phyloP scores from a whole-genome alignment of 2,113 vertebrate species.

The Urocolius indicus region DNA sequence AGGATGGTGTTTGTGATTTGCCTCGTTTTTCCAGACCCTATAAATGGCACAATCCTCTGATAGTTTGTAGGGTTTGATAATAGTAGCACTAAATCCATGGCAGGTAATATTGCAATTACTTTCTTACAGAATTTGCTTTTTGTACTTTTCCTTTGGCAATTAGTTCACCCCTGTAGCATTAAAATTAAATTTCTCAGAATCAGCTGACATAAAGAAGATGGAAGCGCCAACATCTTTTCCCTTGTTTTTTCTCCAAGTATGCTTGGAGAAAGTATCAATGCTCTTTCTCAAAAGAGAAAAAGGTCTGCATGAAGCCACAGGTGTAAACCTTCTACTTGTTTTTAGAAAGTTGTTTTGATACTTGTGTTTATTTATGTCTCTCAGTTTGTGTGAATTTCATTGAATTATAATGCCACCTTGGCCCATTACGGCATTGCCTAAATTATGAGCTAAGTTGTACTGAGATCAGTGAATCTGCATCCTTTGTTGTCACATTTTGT shows the following conservation, averaged over 20 bases:
- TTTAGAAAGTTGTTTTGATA: neutral
- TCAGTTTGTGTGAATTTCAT: neutral
- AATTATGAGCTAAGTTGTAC: neutral
- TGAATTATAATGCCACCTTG: neutral
- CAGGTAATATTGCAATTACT: neutral
- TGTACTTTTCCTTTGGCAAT: neutral
- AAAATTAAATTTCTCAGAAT: neutral
- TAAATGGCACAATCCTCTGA: neutral
- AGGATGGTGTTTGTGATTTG: neutral
- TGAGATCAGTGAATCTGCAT: neutral
- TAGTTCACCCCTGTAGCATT: neutral
- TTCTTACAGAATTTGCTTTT: neutral
- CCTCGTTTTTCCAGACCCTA: neutral
- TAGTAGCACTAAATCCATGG: neutral
- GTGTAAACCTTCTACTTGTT: neutral
- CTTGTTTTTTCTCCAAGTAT: neutral
- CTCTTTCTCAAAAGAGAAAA: neutral
- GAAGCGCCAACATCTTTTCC: neutral
- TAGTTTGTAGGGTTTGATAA: neutral
- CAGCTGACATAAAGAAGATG: neutral
- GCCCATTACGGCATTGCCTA: neutral
- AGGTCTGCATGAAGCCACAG: neutral
- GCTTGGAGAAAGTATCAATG: too few relatives aligned
- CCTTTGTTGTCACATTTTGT: neutral
- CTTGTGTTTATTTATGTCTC: neutral